Base-by-base conservation (phyloP, 2,113 vertebrate genomes). In the Muscicapa adusta region DNA sequence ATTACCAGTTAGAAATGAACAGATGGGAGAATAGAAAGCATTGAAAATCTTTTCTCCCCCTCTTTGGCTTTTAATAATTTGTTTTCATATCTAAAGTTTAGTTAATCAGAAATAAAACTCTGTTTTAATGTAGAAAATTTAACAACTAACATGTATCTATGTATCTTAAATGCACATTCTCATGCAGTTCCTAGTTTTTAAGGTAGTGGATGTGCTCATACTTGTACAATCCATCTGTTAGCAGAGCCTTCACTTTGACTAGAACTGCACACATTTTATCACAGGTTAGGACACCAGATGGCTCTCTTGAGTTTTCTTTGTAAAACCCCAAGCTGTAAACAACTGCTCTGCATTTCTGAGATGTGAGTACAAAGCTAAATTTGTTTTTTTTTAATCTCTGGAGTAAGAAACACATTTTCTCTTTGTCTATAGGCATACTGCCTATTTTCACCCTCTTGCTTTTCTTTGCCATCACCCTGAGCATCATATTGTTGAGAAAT, bases 261-360 rank as follows among this genome's bases (percentile, higher is more conserved):
- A 31, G 85, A 87, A 90, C 40, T 53, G 66, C 68, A 75, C 88
- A 82, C 63, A 56, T 94, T 97, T 98, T 97, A 98, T 99, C 98
- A 98, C 98, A 97, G 90, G 50, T 97, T 98, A 98, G 98, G 98
- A 99, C 99, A 98, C 98, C 98, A 99, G 99, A 99, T 99, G 99
- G 99, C 99, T 98, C 99, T 99, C 98, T 99, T 98, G 99, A 98
- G 98, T 99, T 99, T 99, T 98, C 97, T 97, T 98, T 97, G 90
- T 50, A 93, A 94, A 96, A 96, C 71, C 94, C 97, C 96, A 75
- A 29, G 90, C 92, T 86, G 95, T 97, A 98, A 98, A 98, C 97
- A 98, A 96, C 94, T 72, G 92, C 91, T 91, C 75, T 83, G 88
- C 29, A 43, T 97, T 97, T 97, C 48, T 72, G 84, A 84, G 75